A percentile compares a stretch with the other conserved stretches of the same genome.
phyloP scores from a whole-genome alignment of 2,888 invertebrate species.

The Dendrolimus houi region DNA sequence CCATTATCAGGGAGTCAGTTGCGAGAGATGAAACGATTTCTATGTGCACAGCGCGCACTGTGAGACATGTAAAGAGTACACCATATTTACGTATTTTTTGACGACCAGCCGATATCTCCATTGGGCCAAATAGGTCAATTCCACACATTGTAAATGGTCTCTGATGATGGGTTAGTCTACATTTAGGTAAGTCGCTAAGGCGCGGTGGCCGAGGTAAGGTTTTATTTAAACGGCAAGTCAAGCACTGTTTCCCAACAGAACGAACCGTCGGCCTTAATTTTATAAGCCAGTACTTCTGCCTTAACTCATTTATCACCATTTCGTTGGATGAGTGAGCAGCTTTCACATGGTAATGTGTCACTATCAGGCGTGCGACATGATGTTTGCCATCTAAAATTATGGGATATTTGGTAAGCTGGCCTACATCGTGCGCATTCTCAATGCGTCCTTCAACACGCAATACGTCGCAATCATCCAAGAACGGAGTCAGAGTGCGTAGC shows the following conservation, averaged over 20 bases:
- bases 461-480: constrained; percentile 9
- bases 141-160: neutral
- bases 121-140: neutral
- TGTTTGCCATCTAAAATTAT: constrained; percentile 11
- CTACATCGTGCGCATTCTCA: constrained; percentile 5
- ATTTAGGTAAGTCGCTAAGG: neutral
- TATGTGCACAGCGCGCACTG: no score
- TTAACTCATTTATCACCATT: constrained; percentile 14
- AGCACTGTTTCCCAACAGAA: neutral
- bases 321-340: constrained; percentile 11
- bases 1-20: no score
- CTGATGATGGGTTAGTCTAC: neutral
- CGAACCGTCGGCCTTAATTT: constrained; percentile 11
- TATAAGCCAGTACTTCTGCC: constrained; percentile 17
- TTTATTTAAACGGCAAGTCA: neutral
- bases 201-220: neutral
- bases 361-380: constrained; percentile 6
- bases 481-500: constrained; percentile 2
- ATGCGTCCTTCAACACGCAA: constrained; percentile 12
- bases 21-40: no score
- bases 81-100: no score
- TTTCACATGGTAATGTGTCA: constrained; percentile 9
- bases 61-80: no score
- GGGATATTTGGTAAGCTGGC: constrained; percentile 5
- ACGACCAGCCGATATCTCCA: no score